phyloP scores from a whole-genome alignment of 2,888 invertebrate genomes.

The Himalopsyche kuldschensis region DNA sequence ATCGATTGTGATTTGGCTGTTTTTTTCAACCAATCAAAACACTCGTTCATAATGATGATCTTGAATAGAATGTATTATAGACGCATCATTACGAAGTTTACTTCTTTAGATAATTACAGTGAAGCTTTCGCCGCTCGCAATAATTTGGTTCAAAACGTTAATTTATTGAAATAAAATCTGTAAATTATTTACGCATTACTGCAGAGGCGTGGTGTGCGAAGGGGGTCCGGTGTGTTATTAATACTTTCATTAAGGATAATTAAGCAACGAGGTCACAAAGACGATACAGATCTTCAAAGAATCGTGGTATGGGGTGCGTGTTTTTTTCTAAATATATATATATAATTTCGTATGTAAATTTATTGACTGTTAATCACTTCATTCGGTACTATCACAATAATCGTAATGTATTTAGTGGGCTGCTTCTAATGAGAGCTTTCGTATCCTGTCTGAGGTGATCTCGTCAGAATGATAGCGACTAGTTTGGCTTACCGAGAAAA shows the following conservation, averaged over 20 bases:
- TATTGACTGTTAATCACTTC: not conserved
- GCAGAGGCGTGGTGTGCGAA: not conserved
- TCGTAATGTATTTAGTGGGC: no score
- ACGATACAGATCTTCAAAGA: not conserved
- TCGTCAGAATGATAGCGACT: no score
- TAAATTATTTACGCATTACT: not conserved
- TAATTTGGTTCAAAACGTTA: not conserved
- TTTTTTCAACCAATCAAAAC: no score
- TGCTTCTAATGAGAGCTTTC: no score
- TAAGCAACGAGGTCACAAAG: not conserved
- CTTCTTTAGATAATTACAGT: no score
- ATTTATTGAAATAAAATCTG: not conserved
- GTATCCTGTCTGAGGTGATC: no score
- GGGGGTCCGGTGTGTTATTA: not conserved
- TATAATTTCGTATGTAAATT: not conserved
- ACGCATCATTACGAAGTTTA: no score
- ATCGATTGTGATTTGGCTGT: no score
- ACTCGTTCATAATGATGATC: no score
- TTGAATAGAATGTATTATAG: no score
- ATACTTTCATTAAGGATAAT: not conserved
- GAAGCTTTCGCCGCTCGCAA: no score
- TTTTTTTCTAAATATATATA: not conserved
- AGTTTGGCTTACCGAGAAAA: no score
- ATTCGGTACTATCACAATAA: not conserved
- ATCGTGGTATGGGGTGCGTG: not conserved